Evolutionary conservation across 2,888 invertebrate species (phyloP), one percentile per base, ranked within the genome.

Genomic region (Epicampocera succincta): DNA sequence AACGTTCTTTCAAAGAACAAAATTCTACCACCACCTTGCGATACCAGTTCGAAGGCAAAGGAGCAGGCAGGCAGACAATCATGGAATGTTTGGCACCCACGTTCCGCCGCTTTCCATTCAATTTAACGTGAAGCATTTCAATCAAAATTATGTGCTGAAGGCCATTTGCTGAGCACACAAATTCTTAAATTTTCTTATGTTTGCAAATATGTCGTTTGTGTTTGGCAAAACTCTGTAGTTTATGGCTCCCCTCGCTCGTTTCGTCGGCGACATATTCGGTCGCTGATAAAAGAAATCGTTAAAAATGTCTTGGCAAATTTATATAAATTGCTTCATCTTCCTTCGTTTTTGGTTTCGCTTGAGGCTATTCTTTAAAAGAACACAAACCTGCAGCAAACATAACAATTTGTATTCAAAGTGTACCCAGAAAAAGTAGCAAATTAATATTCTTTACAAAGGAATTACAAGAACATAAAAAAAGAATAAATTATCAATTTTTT

Each of bases 251-350:
- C 58, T 58, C 48, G 13, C n/a, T 46, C 21, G 33, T 33, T 68
- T 52, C 52, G 12, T 15, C n/a, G 12, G 60, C 42, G 54, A 54
- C n/a, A 68, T 60, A 48, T 60, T 60, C 3, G 56, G 25, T 48
- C n/a, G n/a, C 1, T n/a, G 13, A 40, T 1, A 48, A 38, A 65
- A 66, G 50, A 8, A 13, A 46, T 73, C 44, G 73, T 50, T 9
- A 38, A 48, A 63, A 72, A 60, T 71, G 56, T 75, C 33, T 71
- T 71, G 71, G 19, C 25, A 60, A 69, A 80, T 60, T 75, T 75
- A 71, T 75, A 80, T 50, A 80, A 80, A 80, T 80, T 80, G 63
- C 40, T 65, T 13, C 12, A n/a, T n/a, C 9, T 56, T 58, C 46
- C 40, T 56, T 56, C 29, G 17, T 48, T 12, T 13, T 13, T 69